Evolutionary conservation across 2,797 vertebrate species (phyloP).

Genomic region (Myotis vivesi): DNA sequence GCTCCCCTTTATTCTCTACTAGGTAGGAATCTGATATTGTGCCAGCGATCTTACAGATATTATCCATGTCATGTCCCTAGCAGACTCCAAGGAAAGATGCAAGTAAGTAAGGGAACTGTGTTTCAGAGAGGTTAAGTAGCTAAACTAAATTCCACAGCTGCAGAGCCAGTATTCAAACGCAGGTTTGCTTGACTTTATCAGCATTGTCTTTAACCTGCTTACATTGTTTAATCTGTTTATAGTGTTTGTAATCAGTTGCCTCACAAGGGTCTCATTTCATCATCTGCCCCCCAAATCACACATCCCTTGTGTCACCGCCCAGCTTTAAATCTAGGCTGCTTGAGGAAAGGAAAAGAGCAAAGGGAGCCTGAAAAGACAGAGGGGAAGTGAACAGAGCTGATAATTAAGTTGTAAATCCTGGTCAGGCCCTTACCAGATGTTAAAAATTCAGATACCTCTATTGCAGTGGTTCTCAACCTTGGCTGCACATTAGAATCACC

Average conservation of each 20-base stretch:
- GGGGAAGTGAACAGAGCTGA: background rate
- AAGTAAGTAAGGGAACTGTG: background rate
- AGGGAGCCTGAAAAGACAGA: background rate
- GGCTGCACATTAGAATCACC: no score
- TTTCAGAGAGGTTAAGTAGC: background rate
- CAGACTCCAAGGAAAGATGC: background rate
- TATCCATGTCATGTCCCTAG: background rate
- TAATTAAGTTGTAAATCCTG: background rate
- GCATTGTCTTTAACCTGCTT: background rate
- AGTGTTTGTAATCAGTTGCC: background rate
- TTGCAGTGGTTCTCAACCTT: background rate
- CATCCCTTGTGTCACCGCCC: background rate
- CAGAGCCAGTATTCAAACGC: background rate
- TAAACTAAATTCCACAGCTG: background rate
- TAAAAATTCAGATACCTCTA: background rate
- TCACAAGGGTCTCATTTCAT: slow-evolving; percentile 1
- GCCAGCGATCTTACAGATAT: background rate
- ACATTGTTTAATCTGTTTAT: background rate
- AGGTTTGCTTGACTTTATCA: background rate
- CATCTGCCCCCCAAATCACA: background rate
- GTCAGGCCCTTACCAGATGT: background rate
- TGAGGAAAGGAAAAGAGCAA: background rate
- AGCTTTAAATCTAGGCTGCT: background rate
- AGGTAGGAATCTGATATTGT: background rate
- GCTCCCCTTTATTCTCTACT: background rate